Evolutionary conservation across 2,113 vertebrate genomes (phyloP), one percentile per base, ranked within the genome.

Genomic region (Jaculus jaculus): DNA sequence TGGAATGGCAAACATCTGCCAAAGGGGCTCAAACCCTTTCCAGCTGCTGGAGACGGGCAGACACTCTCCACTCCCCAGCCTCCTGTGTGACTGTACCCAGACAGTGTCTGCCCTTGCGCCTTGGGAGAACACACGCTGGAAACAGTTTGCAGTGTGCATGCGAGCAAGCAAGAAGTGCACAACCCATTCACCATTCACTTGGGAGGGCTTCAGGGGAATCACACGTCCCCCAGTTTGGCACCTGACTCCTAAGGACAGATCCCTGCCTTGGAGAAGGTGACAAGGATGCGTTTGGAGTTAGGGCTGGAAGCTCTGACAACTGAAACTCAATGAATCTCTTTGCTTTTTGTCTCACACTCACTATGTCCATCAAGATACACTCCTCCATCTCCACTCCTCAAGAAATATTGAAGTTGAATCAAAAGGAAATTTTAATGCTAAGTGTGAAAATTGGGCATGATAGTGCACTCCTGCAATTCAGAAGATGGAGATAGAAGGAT

Each of bases 1-100:
- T 97, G 97, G 94, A 98, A 96, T 96, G 98, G 96, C 87, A 90
- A 98, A 98, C 98, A 98, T 98, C 98, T 98, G 98, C 98, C 95
- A 84, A 92, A 88, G 95, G 94, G 96, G 94, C 97, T 97, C 97
- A 98, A 98, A 97, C 92, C 94, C 96, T 20, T n/a, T 97, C 97
- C 98, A 98, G 98, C 98, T 98, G 98, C 96, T 96, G 91, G 97
- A 97, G 97, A 93, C 96, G 91, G 97, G 94, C 71, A 96, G 81
- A 77, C 92, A 73, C 96, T 95, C 91, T 90, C 95, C 92, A 73
- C 96, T 95, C 91, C 89, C 95, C 93, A 42, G 47, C 21, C 74
- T 92, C 89, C 26, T 2, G 28, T 2, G 28, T 65, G 83, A 71
- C 73, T 15, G 17, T 23, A 34, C 65, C 78, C 80, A 4, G 4